Evolutionary conservation across 2,888 invertebrate species (phyloP), one percentile per base, ranked within the genome.

Genomic region (Argyresthia albistria): DNA sequence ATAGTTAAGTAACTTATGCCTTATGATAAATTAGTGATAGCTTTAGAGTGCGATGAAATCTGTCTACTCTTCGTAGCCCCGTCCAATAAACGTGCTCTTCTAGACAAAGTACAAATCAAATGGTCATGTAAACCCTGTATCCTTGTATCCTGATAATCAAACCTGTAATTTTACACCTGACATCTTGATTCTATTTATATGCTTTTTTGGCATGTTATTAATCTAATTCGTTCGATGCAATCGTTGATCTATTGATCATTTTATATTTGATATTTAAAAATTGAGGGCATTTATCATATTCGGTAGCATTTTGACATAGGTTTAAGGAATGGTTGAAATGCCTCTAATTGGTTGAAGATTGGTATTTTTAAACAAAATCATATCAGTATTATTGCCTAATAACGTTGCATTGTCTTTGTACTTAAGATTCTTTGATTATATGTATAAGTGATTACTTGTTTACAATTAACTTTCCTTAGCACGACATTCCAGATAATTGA

Each of bases 341-440:
- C 11, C 12, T 43, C 14, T 42, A 35, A 50, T 50, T 42, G 43
- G 42, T 50, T 37, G 15, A 12, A 37, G 11, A 47, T 10, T 49
- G 25, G 25, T 25, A 25, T 6, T 25, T 25, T 25, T 25, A 9
- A 43, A 35, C 35, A 42, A 43, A 35, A 12, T 25, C 8, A 56
- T 51, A 57, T 57, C 60, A 59, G 60, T 58, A 60, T 60, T 59
- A 59, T 57, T 58, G 55, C 35, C 35, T 53, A 54, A 56, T 53
- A 54, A 56, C 50, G 35, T 47, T 35, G 47, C 35, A 54, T 53
- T 54, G 52, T 54, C 14, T 54, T 25, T 54, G 60, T 60, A 60
- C 59, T 58, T 59, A 58, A 43, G 52, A 53, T 49, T 36, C 48
- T 49, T 45, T 56, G 46, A 47, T 46, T 46, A 47, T 43, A 36